phyloP scores from a whole-genome alignment of 1,140 invertebrate species.

The Acromyrmex heyeri region DNA sequence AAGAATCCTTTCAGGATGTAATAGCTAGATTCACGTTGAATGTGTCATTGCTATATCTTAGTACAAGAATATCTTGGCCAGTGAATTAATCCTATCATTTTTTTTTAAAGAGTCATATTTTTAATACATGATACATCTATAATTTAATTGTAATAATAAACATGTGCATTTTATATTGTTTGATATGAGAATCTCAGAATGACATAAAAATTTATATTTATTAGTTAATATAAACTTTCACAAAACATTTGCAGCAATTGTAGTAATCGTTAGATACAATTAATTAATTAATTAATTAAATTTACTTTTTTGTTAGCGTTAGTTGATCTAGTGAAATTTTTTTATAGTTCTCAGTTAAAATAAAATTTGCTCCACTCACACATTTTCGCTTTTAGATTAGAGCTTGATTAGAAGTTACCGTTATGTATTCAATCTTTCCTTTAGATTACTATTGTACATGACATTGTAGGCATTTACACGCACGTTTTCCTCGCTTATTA shows the following conservation, averaged over 20 bases:
- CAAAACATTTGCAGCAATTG: not conserved
- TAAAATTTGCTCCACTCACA: not conserved
- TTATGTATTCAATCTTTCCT: conserved; percentile 33
- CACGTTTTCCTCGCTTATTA: conserved; percentile 40
- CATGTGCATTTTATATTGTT: not conserved
- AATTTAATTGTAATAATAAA: not conserved
- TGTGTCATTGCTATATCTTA: conserved; percentile 56
- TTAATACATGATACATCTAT: not conserved
- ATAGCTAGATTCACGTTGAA: conserved; percentile 52
- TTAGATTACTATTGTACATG: conserved; percentile 15
- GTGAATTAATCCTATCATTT: conserved; percentile 46
- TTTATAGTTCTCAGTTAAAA: not conserved
- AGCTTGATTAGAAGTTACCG: not conserved
- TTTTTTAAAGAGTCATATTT: not conserved
- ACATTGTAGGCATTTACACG: conserved; percentile 38
- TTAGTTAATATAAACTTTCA: not conserved
- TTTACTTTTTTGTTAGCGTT: not conserved
- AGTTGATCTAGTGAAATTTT: not conserved
- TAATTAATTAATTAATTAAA: not conserved
- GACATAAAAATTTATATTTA: not conserved
- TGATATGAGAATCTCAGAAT: not conserved
- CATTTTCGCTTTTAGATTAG: not conserved
- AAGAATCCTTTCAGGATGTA: conserved; percentile 44
- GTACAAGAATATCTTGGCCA: conserved; percentile 66
- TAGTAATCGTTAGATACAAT: not conserved